Percentiles rank a stretch among this genome's conserved stretches.
Evolutionary conservation across 2,888 invertebrate genomes (phyloP).

Genomic region (Epinotia brunnichana): DNA sequence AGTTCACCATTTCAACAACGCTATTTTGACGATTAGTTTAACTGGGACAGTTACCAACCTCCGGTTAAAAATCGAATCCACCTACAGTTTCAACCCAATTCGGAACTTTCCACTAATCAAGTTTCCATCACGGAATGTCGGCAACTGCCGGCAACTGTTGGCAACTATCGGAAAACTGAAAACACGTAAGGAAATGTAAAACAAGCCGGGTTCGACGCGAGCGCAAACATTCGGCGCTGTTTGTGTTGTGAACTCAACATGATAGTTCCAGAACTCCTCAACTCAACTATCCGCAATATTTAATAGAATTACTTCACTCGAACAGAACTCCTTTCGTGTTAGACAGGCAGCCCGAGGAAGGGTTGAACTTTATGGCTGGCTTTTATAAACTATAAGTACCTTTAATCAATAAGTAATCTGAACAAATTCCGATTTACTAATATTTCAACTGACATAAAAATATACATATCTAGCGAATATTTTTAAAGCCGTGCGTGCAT

Average conservation of each 20-base stretch:
- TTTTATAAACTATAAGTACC: not conserved
- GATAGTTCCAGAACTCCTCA: not conserved
- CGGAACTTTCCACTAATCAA: conserved; percentile 19
- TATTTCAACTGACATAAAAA: too few species aligned
- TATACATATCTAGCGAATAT: too few species aligned
- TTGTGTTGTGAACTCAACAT: not conserved
- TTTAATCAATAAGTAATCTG: too few species aligned
- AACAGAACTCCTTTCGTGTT: not conserved
- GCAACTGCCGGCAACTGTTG: conserved; percentile 1
- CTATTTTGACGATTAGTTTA: not conserved
- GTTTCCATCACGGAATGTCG: conserved; percentile 2
- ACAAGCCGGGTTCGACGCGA: not conserved
- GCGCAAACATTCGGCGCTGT: conserved; percentile 6
- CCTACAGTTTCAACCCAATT: conserved; percentile 8
- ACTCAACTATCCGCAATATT: not conserved
- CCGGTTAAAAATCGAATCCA: conserved; percentile 8
- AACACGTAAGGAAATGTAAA: conserved; percentile 15
- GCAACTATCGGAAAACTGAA: conserved; percentile 24
- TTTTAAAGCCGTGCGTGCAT: too few species aligned
- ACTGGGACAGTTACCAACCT: conserved; percentile 10
- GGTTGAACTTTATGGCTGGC: not conserved
- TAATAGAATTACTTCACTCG: conserved; percentile 1
- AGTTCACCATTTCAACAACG: not conserved
- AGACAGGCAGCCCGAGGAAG: not conserved
- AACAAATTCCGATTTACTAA: too few species aligned